These are phyloP conservation scores for Myotis daubentonii DNA, from an alignment of 2,797 vertebrate species.

Conservation along the genomic window DNA sequence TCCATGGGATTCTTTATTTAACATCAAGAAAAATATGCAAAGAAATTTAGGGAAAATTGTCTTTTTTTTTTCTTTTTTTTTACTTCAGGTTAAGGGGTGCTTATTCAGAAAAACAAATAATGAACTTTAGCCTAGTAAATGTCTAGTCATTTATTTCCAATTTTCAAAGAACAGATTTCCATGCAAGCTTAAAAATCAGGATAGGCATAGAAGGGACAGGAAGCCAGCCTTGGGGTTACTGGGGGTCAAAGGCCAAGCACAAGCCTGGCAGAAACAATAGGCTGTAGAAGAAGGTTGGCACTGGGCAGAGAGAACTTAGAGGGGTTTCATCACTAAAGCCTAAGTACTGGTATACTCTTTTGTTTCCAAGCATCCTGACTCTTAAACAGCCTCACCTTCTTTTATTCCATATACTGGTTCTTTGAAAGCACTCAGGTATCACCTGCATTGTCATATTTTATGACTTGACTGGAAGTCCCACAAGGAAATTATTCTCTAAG, in stretches of 20 bases:
- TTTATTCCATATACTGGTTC: neutral
- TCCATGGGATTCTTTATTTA: neutral
- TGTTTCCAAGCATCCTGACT: neutral
- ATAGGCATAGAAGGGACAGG: neutral
- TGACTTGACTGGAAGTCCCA: neutral
- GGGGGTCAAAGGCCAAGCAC: neutral
- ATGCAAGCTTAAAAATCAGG: neutral
- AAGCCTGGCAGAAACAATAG: neutral
- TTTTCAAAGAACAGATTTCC: neutral
- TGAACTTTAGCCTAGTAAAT: neutral
- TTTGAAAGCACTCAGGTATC: neutral
- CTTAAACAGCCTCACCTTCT: neutral
- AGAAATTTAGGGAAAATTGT: neutral
- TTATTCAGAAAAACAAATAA: conserved; percentile 22
- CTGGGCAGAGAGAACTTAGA: neutral
- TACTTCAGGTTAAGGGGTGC: neutral
- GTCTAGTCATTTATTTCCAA: neutral
- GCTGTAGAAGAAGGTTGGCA: neutral
- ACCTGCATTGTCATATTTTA: neutral
- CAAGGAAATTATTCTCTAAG: neutral
- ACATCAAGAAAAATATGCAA: neutral
- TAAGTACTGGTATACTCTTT: neutral
- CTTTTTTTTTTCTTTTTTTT: neutral
- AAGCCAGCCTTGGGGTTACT: too few species aligned
- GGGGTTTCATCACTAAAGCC: neutral